These are phyloP conservation scores for Amiota mariae DNA, from an alignment of 2,888 invertebrate species.

Conservation along the genomic window DNA sequence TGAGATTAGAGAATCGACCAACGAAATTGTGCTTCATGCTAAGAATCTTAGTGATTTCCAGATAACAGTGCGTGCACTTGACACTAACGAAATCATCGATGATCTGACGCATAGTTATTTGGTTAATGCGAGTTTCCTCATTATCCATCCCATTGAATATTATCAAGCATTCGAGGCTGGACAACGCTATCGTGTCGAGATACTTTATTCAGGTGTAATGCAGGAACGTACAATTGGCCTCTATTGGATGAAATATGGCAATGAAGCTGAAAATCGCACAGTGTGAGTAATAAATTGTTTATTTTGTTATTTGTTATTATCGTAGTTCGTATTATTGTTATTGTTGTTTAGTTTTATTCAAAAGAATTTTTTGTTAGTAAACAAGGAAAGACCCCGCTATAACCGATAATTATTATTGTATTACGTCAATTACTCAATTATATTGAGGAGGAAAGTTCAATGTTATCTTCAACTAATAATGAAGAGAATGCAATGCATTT, in stretches of 20 bases:
- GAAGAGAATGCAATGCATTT: neutral
- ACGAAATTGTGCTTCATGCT: conserved; percentile 69
- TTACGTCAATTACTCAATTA: neutral
- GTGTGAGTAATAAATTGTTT: conserved; percentile 59
- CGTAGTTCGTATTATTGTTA: neutral
- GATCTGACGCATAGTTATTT: conserved; percentile 60
- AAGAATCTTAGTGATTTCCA: conserved; percentile 58
- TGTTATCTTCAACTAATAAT: neutral
- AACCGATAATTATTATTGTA: neutral
- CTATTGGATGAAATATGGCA: conserved; percentile 77
- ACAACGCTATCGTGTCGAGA: conserved; percentile 69
- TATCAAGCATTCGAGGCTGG: conserved; percentile 64
- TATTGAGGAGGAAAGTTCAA: neutral
- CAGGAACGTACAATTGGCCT: conserved; percentile 79
- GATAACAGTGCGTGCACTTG: conserved; percentile 58
- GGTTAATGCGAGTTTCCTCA: conserved; percentile 53
- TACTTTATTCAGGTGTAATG: conserved; percentile 77
- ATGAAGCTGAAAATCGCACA: conserved; percentile 66
- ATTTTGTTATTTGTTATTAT: conserved; percentile 10
- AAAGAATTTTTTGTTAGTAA: neutral
- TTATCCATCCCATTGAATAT: conserved; percentile 61
- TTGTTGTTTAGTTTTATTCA: neutral
- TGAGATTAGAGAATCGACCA: conserved; percentile 57
- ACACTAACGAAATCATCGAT: conserved; percentile 49
- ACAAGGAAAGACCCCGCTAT: neutral